Evolutionary conservation across 2,797 vertebrate species (phyloP).

Genomic region (Darevskia mixta): DNA sequence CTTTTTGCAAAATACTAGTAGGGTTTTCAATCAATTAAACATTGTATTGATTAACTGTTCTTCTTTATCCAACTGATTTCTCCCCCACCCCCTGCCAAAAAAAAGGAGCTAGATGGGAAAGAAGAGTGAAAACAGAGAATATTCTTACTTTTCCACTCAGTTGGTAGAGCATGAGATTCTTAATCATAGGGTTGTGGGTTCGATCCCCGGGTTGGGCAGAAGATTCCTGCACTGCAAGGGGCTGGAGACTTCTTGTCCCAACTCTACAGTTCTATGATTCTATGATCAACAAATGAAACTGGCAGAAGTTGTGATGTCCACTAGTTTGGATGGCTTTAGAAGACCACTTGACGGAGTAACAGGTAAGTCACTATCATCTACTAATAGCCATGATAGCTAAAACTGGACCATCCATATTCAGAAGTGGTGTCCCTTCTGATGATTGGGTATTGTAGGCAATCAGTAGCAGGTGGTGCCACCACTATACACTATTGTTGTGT

Average conservation of each 20-base stretch:
- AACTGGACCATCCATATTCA: background rate
- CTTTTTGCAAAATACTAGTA: background rate
- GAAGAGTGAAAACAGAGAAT: background rate
- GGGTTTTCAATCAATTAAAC: constrained; percentile 13
- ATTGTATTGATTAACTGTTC: constrained; percentile 12
- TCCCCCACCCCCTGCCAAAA: too few species aligned
- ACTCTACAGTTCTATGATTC: background rate
- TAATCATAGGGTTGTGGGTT: too few species aligned
- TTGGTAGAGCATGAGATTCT: too few species aligned
- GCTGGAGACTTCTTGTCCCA: too few species aligned
- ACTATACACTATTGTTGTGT: background rate
- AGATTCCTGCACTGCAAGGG: too few species aligned
- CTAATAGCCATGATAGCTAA: background rate
- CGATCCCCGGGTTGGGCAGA: too few species aligned
- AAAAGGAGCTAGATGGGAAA: background rate
- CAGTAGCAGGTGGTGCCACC: background rate
- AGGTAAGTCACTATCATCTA: background rate
- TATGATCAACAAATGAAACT: background rate
- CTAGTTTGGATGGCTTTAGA: background rate
- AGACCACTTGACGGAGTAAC: too few species aligned
- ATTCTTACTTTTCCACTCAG: background rate
- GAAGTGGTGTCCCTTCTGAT: background rate
- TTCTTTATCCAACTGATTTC: constrained; percentile 6
- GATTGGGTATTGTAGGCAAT: background rate
- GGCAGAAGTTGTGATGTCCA: background rate